phyloP scores from a whole-genome alignment of 2,113 vertebrate species.

The Henicopernis longicauda region DNA sequence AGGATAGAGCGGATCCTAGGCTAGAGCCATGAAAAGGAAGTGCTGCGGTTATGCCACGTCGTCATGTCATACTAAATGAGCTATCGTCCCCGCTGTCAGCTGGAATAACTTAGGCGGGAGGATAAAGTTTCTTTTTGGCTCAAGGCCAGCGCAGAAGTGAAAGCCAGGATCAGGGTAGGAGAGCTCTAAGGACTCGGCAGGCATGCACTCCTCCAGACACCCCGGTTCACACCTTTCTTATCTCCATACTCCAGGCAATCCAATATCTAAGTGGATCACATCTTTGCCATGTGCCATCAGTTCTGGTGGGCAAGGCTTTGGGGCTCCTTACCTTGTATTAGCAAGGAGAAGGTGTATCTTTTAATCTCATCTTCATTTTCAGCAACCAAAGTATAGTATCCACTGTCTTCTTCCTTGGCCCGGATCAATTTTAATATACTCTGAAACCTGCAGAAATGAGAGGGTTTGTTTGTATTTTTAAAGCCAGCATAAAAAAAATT shows the following conservation, averaged over 20 bases:
- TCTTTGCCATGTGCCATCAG: not conserved
- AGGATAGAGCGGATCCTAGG: not conserved
- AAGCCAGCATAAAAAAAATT: not conserved
- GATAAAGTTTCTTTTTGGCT: slow-evolving; percentile 46
- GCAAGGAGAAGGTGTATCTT: slow-evolving; percentile 82
- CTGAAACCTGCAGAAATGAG: slow-evolving; percentile 75
- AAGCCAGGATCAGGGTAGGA: not conserved
- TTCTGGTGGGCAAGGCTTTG: not conserved
- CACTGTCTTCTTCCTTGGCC: slow-evolving; percentile 94
- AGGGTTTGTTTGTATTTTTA: not conserved
- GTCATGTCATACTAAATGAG: not conserved
- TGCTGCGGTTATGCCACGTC: not conserved
- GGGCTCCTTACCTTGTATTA: slow-evolving; percentile 84
- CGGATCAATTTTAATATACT: slow-evolving; percentile 89
- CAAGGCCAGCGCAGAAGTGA: not conserved
- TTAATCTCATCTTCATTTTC: slow-evolving; percentile 81
- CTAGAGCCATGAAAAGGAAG: not conserved
- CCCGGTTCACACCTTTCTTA: not conserved
- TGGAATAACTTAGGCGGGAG: slow-evolving; percentile 12
- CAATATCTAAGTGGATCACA: not conserved
- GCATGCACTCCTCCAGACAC: fast-evolving
- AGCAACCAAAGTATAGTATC: slow-evolving; percentile 87
- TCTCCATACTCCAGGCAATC: not conserved
- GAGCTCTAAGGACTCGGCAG: not conserved
- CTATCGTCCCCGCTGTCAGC: not conserved